phyloP scores from a whole-genome alignment of 92 coral and sea anemone genomes.

The Paragorgia papillata region DNA sequence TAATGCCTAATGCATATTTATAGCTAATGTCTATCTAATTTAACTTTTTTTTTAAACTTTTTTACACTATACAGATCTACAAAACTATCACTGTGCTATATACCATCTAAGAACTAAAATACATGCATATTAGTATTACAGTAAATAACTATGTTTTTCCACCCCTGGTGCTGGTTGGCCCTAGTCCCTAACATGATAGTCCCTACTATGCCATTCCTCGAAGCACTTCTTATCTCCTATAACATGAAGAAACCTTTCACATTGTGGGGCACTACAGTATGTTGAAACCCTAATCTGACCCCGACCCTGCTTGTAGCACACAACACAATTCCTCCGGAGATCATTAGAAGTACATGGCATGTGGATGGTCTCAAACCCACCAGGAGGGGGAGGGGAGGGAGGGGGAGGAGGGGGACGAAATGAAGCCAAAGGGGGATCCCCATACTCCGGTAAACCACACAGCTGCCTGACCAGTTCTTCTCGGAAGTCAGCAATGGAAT shows the following conservation, averaged over 20 bases:
- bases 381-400: too few relatives aligned
- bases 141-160: too few relatives aligned
- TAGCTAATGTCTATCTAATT: too few relatives aligned
- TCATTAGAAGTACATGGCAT: constrained; percentile 26
- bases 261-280: constrained; percentile 47
- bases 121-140: too few relatives aligned
- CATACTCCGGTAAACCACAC: constrained; percentile 44
- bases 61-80: too few relatives aligned
- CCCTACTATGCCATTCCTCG: constrained; percentile 26
- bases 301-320: constrained; percentile 28
- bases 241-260: constrained; percentile 36
- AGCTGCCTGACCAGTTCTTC: constrained; percentile 53
- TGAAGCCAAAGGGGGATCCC: constrained; percentile 31
- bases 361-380: constrained; percentile 18
- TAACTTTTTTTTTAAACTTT: too few relatives aligned
- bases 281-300: constrained; percentile 40
- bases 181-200: too few relatives aligned
- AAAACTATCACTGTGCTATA: too few relatives aligned
- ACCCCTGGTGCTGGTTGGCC: too few relatives aligned
- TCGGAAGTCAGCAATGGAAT: constrained; percentile 43
- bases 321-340: constrained; percentile 39
- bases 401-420: not conserved
- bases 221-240: constrained; percentile 43
- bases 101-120: too few relatives aligned
- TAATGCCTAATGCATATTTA: too few relatives aligned